These are phyloP conservation scores for Delichon dasypus DNA, from an alignment of 2,797 vertebrate species.

Conservation along the genomic window DNA sequence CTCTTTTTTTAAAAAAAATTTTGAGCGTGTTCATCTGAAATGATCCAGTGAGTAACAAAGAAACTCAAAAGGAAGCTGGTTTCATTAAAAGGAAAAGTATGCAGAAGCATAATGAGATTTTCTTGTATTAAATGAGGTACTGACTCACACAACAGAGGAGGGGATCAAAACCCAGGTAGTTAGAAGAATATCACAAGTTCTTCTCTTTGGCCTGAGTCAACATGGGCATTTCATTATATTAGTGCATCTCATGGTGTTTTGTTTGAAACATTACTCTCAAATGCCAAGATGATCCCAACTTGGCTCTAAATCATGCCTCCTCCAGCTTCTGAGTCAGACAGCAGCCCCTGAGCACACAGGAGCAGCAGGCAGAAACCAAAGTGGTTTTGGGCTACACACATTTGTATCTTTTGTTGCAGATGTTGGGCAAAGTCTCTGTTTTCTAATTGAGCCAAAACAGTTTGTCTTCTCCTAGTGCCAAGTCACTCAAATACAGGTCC, in stretches of 20 bases:
- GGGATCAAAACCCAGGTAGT: neutral
- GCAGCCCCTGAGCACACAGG: neutral
- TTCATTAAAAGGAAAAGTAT: neutral
- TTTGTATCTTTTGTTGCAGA: slow-evolving; percentile 2
- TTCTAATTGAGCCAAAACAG: neutral
- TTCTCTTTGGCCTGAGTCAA: neutral
- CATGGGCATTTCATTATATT: neutral
- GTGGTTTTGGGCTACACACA: neutral
- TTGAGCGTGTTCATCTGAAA: neutral
- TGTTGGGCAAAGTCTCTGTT: neutral
- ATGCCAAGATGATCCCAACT: neutral
- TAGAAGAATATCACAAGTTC: neutral
- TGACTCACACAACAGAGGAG: neutral
- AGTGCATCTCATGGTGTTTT: neutral
- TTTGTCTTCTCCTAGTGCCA: neutral
- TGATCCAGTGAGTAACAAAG: neutral
- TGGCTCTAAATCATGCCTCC: neutral
- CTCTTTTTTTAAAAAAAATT: accelerated
- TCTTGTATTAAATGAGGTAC: neutral
- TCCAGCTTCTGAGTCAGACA: slow-evolving; percentile 31
- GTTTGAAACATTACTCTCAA: neutral
- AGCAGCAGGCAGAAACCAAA: neutral
- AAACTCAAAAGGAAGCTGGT: neutral
- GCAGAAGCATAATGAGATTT: neutral
- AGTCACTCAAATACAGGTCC: neutral